These are phyloP conservation scores for Henricia sp. DNA, from an alignment of 53 echinoderm and acorn worm genomes.

Conservation along the genomic window DNA sequence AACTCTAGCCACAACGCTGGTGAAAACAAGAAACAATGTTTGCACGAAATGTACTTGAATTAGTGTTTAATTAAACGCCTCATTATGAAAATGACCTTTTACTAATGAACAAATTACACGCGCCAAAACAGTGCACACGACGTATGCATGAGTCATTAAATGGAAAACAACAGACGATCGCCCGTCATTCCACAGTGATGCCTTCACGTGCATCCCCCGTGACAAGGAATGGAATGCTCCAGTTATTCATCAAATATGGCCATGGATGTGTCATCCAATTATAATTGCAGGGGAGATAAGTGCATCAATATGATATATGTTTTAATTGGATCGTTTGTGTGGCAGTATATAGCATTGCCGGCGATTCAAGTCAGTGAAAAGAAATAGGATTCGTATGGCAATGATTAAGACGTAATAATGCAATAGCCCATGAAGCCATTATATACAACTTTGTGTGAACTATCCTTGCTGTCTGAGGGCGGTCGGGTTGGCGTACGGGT, in stretches of 20 bases:
- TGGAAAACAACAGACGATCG: neutral
- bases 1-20: too few species aligned
- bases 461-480: too few species aligned
- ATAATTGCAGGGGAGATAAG: neutral
- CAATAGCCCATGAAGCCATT: too few species aligned
- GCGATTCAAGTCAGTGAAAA: too few species aligned
- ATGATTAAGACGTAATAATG: too few species aligned
- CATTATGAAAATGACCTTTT: neutral
- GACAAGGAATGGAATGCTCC: neutral
- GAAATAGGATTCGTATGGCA: too few species aligned
- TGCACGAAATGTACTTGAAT: too few species aligned
- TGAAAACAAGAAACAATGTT: too few species aligned
- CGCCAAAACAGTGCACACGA: neutral
- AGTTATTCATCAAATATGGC: neutral
- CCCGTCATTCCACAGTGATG: neutral
- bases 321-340: neutral
- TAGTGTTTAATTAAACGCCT: too few species aligned
- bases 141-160: neutral
- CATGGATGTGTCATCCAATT: neutral
- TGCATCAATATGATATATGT: neutral
- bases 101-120: neutral
- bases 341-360: too few species aligned
- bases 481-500: too few species aligned
- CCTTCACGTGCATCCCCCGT: neutral
- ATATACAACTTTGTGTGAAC: too few species aligned